phyloP scores from a whole-genome alignment of 1,140 invertebrate genomes.

The Drosophila mayri region DNA sequence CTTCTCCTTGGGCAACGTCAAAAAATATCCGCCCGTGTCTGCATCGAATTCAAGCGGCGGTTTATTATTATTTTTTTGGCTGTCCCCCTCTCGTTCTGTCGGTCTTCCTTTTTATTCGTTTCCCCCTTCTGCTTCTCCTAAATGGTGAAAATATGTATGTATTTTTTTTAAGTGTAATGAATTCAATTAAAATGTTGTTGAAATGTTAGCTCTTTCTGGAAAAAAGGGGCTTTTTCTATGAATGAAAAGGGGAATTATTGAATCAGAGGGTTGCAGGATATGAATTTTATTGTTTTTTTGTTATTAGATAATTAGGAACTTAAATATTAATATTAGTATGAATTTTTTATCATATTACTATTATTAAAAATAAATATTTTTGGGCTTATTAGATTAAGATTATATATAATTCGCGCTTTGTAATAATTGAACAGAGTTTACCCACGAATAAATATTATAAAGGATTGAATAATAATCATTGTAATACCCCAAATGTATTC shows the following conservation, averaged over 20 bases:
- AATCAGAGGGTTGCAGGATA: neutral
- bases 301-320: neutral
- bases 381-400: too few species aligned
- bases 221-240: neutral
- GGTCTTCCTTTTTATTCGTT: conserved; percentile 20
- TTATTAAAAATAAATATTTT: neutral
- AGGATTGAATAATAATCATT: neutral
- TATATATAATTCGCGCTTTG: neutral
- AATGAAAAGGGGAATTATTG: neutral
- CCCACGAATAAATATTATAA: neutral
- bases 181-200: conserved; percentile 47
- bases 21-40: conserved; percentile 79
- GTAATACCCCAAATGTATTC: too few species aligned
- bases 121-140: neutral
- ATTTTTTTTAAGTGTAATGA: conserved; percentile 49
- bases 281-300: neutral
- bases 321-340: neutral
- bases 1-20: conserved; percentile 69
- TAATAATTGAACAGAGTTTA: too few species aligned
- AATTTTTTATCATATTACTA: neutral
- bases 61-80: conserved; percentile 70
- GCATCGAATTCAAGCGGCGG: conserved; percentile 61
- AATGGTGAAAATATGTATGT: neutral
- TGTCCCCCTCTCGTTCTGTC: conserved; percentile 5
- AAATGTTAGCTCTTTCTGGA: neutral